phyloP scores from a whole-genome alignment of 2,888 invertebrate species.

The Drosophila pullipes region DNA sequence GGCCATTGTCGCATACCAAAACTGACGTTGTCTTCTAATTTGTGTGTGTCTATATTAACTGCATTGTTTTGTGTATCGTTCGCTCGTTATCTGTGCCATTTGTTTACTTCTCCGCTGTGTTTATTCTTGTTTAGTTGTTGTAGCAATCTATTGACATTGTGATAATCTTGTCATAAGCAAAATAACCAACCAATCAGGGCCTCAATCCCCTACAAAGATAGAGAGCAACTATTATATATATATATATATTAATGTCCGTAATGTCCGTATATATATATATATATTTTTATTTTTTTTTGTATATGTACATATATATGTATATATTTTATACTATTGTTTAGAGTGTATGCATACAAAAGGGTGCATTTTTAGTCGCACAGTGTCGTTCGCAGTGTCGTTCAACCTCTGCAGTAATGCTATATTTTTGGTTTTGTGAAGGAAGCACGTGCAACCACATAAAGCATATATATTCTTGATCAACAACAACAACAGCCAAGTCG shows the following conservation, averaged over 20 bases:
- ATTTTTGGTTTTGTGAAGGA: neutral
- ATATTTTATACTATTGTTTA: neutral
- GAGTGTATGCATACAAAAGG: neutral
- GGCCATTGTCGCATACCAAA: constrained; percentile 8
- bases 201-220: neutral
- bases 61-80: constrained; percentile 36
- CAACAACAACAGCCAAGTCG: neutral
- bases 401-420: neutral
- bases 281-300: too few relatives aligned
- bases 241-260: too few relatives aligned
- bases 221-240: neutral
- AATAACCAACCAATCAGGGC: constrained; percentile 19
- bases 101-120: constrained; percentile 48
- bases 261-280: too few relatives aligned
- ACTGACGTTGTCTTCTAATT: constrained; percentile 52
- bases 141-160: constrained; percentile 60
- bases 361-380: neutral
- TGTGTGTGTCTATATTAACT: constrained; percentile 23
- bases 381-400: neutral
- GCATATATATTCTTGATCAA: neutral
- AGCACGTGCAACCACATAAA: too few relatives aligned
- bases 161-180: constrained; percentile 59
- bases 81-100: constrained; percentile 49
- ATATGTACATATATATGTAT: neutral
- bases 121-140: constrained; percentile 33